Evolutionary conservation across 2,113 vertebrate species (phyloP), one percentile per base, ranked within the genome.

Genomic region (Macroglossus sobrinus): DNA sequence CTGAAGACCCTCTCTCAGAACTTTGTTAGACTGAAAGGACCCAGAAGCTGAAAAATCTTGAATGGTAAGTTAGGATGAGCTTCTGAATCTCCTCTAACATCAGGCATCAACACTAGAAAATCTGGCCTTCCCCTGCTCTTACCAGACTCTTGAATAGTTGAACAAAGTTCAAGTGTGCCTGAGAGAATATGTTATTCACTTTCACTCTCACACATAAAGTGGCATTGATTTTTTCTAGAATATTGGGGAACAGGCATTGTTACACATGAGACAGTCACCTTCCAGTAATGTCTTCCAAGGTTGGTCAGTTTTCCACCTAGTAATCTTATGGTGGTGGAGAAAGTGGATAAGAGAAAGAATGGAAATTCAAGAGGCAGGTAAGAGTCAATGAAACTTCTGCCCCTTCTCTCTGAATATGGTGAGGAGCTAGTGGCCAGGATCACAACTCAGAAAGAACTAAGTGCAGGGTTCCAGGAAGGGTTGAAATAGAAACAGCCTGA

Each of bases 171-270:
- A 2, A 15, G 76, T 94, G 85, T 6, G 5, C 35, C 13, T 10
- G 1, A 6, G 93, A 94, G n/a, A 38, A 87, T 12, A 2, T 4
- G n/a, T 97, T 14, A 10, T 21, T 71, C 85, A 94, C 89, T 80
- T 88, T 96, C 24, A 95, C 84, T 16, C 1, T 22, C 71, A 95
- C 16, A 3, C n/a, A 28, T 61, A 97, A 55, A 8, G 64, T 50
- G 50, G 85, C 91, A 0, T 71, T 96, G 64, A 97, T 21, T 24
- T 75, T 68, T n/a, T 87, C 7, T 0, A 85, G 95, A 40, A 38
- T 30, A 4, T 97, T 96, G 95, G 50, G 69, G 53, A 64, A 90
- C 19, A 82, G 74, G 10, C 3, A n/a, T 72, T 19, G 26, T 14
- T 19, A 28, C 2, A 9, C 33, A 11, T 88, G 71, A 95, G 80